Evolutionary conservation across 2,113 vertebrate genomes (phyloP), one percentile per base, ranked within the genome.

Genomic region (Parotia lawesii): DNA sequence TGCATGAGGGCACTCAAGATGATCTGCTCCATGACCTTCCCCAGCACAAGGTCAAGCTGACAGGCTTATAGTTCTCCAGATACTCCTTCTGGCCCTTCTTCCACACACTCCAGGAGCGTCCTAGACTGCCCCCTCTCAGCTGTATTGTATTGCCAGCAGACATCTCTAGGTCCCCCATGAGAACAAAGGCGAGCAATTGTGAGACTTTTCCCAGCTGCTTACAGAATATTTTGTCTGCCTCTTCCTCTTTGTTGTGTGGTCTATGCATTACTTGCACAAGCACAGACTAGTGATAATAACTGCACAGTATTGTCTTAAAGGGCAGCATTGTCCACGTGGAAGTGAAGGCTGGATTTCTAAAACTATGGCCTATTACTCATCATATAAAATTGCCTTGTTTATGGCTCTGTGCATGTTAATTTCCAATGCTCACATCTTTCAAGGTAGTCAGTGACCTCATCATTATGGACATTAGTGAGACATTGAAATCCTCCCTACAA

Each of bases 401-500:
- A 64, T 75, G 24, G 17, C 10, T 87, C 28, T 71, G 16, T 42
- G 24, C 25, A 28, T 27, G 9, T 37, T 79, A n/a, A 83, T 70
- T 88, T 93, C 51, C 27, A 58, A 15, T 0, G 0, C n/a, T 62
- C 9, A 37, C 25, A 25, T 58, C 38, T 82, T 81, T 80, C 31
- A n/a, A 69, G 23, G 12, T 5, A 80, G 33, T 38, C 23, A 73
- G 33, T 31, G 17, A 65, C 61, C 37, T 66, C 33, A 58, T 54
- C 10, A n/a, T 33, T 85, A 37, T 27, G 47, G 33, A 35, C n/a
- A 8, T 6, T 62, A 58, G 50, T 0, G 0, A 91, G 56, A 51
- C 27, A 35, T 5, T 72, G 54, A 92, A 81, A 81, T 66, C 22
- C 23, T 54, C 48, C 85, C 17, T 73, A 38, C 6, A 51, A 28